phyloP scores from a whole-genome alignment of 1,140 invertebrate genomes.

The Ditylenchus dipsaci region DNA sequence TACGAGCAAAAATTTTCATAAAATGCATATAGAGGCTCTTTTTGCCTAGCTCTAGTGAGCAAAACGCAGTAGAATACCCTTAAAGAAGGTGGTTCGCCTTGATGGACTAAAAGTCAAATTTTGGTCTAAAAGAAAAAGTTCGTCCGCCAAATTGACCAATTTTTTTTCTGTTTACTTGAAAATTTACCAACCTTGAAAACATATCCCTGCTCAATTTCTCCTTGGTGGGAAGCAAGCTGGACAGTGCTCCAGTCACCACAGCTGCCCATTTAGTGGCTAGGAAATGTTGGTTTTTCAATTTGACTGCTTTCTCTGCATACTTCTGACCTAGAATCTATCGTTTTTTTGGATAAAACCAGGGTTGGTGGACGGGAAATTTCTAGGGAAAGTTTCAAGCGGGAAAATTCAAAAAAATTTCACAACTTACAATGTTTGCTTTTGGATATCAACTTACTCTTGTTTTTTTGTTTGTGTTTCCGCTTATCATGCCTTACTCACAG shows the following conservation, averaged over 20 bases:
- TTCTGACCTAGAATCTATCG: constrained; percentile 16
- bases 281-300: constrained; percentile 37
- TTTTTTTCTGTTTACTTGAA: background rate
- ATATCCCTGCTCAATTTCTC: constrained; percentile 60
- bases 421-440: constrained; percentile 10
- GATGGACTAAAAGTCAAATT: no score
- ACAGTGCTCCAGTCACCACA: constrained; percentile 37
- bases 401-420: background rate
- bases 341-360: background rate
- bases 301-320: constrained; percentile 25
- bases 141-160: constrained; percentile 1
- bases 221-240: constrained; percentile 56
- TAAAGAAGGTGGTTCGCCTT: no score
- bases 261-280: constrained; percentile 46
- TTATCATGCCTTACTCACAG: no score
- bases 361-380: no score
- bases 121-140: no score
- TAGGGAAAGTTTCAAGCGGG: constrained; percentile 15
- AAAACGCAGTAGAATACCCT: no score
- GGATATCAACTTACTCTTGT: constrained; percentile 1
- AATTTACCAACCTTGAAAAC: constrained; percentile 23
- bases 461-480: no score
- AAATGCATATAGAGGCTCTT: no score
- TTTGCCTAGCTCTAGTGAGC: no score
- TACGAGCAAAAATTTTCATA: no score